Evolutionary conservation across 2,888 invertebrate species (phyloP).

Genomic region (Hipparchia sbordonii): DNA sequence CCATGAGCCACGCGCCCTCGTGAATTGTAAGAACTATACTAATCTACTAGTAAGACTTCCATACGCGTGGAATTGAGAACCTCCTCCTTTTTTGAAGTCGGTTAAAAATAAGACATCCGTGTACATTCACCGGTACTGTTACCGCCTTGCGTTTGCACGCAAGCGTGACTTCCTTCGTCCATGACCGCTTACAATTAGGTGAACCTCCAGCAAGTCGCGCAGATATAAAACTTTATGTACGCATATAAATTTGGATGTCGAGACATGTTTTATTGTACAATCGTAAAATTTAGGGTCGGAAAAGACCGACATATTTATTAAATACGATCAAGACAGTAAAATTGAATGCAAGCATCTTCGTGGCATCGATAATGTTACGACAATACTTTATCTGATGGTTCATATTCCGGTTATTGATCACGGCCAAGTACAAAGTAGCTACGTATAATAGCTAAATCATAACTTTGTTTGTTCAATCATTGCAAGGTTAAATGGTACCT

Average conservation of each 20-base stretch:
- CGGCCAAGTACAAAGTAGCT: background rate
- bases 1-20: too few relatives aligned
- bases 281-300: constrained; percentile 81
- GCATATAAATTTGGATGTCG: constrained; percentile 82
- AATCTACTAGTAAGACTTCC: too few relatives aligned
- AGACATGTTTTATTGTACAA: constrained; percentile 81
- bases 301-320: constrained; percentile 82
- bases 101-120: constrained; percentile 7
- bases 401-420: constrained; percentile 43
- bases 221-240: constrained; percentile 82
- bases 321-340: constrained; percentile 81
- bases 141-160: constrained; percentile 55
- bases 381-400: constrained; percentile 66
- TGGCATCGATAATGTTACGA: constrained; percentile 70
- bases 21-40: too few relatives aligned
- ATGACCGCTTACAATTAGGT: constrained; percentile 81
- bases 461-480: background rate
- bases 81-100: too few relatives aligned
- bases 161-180: constrained; percentile 59
- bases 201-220: constrained; percentile 74
- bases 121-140: constrained; percentile 40
- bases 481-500: too few relatives aligned
- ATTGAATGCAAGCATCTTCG: constrained; percentile 75
- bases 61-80: too few relatives aligned
- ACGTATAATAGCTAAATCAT: background rate